A percentile compares a stretch with the other conserved stretches of the same genome.
These are phyloP conservation scores for Ataeniobius toweri DNA, from an alignment of 2,797 vertebrate genomes.

Conservation along the genomic window DNA sequence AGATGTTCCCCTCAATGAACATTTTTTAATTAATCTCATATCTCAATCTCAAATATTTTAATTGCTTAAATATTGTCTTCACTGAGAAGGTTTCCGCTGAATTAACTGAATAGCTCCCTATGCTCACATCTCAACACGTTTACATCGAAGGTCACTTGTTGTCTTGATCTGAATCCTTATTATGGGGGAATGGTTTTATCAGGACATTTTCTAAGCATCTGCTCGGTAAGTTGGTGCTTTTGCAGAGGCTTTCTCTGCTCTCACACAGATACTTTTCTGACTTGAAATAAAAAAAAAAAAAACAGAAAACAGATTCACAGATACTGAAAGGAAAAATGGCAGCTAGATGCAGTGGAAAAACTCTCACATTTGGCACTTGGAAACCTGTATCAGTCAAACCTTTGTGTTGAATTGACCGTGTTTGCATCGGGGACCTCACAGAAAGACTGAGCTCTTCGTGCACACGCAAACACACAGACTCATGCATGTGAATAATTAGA, in stretches of 20 bases:
- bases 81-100: background rate
- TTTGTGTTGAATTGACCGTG: conserved; percentile 39
- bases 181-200: conserved; percentile 28
- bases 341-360: conserved; percentile 6
- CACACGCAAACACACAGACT: conserved; percentile 34
- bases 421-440: conserved; percentile 27
- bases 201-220: conserved; percentile 21
- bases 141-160: conserved; percentile 24
- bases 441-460: conserved; percentile 16
- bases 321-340: background rate
- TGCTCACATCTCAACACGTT: conserved; percentile 28
- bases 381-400: conserved; percentile 28
- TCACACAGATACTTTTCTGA: conserved; percentile 18
- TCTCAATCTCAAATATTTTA: background rate
- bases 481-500: conserved; percentile 46
- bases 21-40: background rate
- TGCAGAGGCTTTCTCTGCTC: conserved; percentile 5
- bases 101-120: conserved; percentile 8
- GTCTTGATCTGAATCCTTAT: conserved; percentile 33
- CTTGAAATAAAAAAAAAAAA: background rate
- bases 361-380: conserved; percentile 20
- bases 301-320: background rate
- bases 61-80: background rate
- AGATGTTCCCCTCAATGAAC: background rate
- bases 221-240: conserved; percentile 9